Evolutionary conservation across 2,888 invertebrate species (phyloP).

Genomic region (Orthosia gracilis): DNA sequence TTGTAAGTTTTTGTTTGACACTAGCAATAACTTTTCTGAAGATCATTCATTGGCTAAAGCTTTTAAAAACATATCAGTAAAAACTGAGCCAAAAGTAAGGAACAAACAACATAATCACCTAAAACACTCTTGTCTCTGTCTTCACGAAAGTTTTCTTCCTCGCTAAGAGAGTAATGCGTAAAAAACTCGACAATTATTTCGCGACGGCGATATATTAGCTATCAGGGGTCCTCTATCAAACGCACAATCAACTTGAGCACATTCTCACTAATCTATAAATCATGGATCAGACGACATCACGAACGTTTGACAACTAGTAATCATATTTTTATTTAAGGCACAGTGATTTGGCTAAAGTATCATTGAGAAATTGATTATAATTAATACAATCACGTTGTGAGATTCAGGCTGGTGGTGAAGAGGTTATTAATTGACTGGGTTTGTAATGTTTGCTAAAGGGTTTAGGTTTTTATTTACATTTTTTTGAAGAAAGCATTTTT

Average conservation of each 20-base stretch:
- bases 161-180: slow-evolving; percentile 52
- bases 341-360: slow-evolving; percentile 1
- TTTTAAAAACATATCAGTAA: not conserved
- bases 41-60: not conserved
- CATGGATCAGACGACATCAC: slow-evolving; percentile 79
- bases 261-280: slow-evolving; percentile 83
- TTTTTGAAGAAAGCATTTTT: no score
- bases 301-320: slow-evolving; percentile 76
- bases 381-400: no score
- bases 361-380: no score
- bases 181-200: slow-evolving; percentile 62
- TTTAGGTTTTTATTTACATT: no score
- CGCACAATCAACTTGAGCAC: slow-evolving; percentile 85
- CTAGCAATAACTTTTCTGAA: not conserved
- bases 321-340: slow-evolving; percentile 86
- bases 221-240: slow-evolving; percentile 78
- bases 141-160: slow-evolving; percentile 19
- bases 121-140: slow-evolving; percentile 60
- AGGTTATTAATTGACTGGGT: no score
- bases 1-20: not conserved
- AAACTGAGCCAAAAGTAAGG: not conserved
- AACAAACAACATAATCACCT: slow-evolving; percentile 28
- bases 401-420: no score
- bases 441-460: no score
- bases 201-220: slow-evolving; percentile 53